phyloP scores from a whole-genome alignment of 92 coral and sea anemone species.

The Epizoanthus fatuus region DNA sequence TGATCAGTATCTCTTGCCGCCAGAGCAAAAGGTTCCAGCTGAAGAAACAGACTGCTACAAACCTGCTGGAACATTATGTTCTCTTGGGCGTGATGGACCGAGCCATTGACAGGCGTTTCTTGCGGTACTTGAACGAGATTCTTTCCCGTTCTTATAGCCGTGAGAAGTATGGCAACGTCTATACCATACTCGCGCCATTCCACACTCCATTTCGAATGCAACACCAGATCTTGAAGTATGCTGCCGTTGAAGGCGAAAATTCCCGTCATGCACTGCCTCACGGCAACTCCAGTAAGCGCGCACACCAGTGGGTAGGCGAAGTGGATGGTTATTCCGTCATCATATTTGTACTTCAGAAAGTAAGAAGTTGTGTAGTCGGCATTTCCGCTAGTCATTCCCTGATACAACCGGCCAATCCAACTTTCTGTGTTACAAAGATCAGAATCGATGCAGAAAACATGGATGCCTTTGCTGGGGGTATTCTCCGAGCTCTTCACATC shows the following conservation, averaged over 20 bases:
- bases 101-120: slow-evolving; percentile 28
- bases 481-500: background rate
- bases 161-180: slow-evolving; percentile 55
- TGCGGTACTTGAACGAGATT: slow-evolving; percentile 43
- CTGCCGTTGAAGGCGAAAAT: slow-evolving; percentile 54
- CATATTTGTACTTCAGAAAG: slow-evolving; percentile 48
- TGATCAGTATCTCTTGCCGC: background rate
- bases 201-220: slow-evolving; percentile 28
- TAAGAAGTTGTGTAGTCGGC: slow-evolving; percentile 4
- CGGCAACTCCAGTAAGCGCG: slow-evolving; percentile 45
- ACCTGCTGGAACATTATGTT: slow-evolving; percentile 28
- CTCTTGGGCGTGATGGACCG: slow-evolving; percentile 24
- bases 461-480: slow-evolving; percentile 20
- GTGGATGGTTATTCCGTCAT: slow-evolving; percentile 55
- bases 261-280: slow-evolving; percentile 68
- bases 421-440: slow-evolving; percentile 20
- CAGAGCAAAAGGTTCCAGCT: background rate
- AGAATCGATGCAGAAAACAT: slow-evolving; percentile 46
- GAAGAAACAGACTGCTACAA: slow-evolving; percentile 6
- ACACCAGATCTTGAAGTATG: slow-evolving; percentile 48
- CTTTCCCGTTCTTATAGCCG: slow-evolving; percentile 36
- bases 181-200: slow-evolving; percentile 66
- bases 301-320: slow-evolving; percentile 55
- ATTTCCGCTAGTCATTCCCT: slow-evolving; percentile 18
- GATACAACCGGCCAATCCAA: slow-evolving; percentile 30